Percentiles rank a stretch among this genome's conserved stretches.
Conservation (phyloP, 2,888 invertebrate genomes). For the Euspilapteryx auroguttella region DNA sequence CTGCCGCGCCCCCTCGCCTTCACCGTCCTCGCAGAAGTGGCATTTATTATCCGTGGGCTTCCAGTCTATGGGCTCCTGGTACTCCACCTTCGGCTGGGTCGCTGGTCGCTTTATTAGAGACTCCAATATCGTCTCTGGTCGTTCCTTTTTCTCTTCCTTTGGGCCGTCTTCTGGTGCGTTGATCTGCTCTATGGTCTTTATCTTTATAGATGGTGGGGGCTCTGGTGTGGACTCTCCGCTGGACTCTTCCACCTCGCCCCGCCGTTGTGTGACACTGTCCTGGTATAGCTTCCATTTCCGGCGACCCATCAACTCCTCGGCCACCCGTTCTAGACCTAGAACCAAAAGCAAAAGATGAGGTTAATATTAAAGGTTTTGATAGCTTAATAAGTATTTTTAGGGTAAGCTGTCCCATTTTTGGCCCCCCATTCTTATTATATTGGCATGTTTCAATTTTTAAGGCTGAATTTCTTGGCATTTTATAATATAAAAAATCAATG, state of each 20-base stretch:
- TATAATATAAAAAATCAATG: too few species aligned
- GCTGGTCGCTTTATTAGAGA: constrained; percentile 50
- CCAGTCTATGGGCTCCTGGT: constrained; percentile 68
- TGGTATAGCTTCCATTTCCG: constrained; percentile 95
- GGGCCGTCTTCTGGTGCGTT: constrained; percentile 39
- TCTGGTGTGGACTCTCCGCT: constrained; percentile 47
- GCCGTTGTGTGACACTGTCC: constrained; percentile 66
- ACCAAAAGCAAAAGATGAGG: too few species aligned
- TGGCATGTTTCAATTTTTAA: too few species aligned
- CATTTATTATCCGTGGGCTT: constrained; percentile 83
- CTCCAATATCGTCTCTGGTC: constrained; percentile 56
- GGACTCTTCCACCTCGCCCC: constrained; percentile 37
- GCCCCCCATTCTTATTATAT: too few species aligned
- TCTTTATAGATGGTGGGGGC: constrained; percentile 49
- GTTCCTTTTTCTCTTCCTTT: constrained; percentile 16
- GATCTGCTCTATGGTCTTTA: constrained; percentile 56
- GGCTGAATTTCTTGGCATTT: too few species aligned
- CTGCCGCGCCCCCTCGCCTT: constrained; percentile 14
- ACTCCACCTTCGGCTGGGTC: constrained; percentile 43
- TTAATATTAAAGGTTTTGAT: too few species aligned
- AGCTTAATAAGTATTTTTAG: too few species aligned
- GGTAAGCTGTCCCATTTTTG: too few species aligned
- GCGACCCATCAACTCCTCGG: constrained; percentile 96
- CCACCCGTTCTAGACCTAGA: constrained; percentile 91
- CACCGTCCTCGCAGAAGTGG: constrained; percentile 72